Evolutionary conservation across 2,888 invertebrate species (phyloP).

Genomic region (Prosapia bicincta): DNA sequence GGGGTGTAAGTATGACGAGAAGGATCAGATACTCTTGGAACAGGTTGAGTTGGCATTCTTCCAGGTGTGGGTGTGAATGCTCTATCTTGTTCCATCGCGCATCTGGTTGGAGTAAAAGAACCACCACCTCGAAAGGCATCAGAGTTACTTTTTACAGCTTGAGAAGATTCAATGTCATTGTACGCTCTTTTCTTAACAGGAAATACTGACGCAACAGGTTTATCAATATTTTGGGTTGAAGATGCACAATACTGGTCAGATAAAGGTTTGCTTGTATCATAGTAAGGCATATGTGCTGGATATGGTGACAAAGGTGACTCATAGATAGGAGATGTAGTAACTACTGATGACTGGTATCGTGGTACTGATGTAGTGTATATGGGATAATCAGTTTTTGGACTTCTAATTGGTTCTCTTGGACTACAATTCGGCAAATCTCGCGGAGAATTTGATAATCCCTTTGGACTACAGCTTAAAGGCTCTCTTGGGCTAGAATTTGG

Average conservation of each 20-base stretch:
- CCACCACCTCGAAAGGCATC: constrained; percentile 30
- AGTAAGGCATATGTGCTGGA: constrained; percentile 54
- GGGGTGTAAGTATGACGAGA: constrained; percentile 31
- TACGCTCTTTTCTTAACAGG: constrained; percentile 64
- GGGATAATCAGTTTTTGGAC: constrained; percentile 34
- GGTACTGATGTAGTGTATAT: constrained; percentile 22
- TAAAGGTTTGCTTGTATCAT: constrained; percentile 35
- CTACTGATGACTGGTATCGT: constrained; percentile 26
- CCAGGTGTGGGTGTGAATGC: constrained; percentile 40
- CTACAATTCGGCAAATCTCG: constrained; percentile 56
- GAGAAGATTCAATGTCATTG: constrained; percentile 48
- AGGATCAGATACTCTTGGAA: constrained; percentile 27
- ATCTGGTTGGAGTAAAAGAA: constrained; percentile 38
- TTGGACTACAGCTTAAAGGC: constrained; percentile 34
- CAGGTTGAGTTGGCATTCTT: constrained; percentile 33
- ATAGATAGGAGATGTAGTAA: constrained; percentile 15
- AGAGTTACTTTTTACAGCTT: constrained; percentile 24
- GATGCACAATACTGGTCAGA: constrained; percentile 45
- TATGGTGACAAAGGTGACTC: constrained; percentile 50
- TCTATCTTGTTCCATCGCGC: constrained; percentile 39
- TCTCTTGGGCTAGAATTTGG: constrained; percentile 35
- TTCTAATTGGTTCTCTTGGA: constrained; percentile 60
- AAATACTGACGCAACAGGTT: constrained; percentile 45
- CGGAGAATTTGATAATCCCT: constrained; percentile 28
- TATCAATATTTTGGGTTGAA: constrained; percentile 26